Evolutionary conservation across 2,888 invertebrate species (phyloP).

Genomic region (Coenonympha arcania): DNA sequence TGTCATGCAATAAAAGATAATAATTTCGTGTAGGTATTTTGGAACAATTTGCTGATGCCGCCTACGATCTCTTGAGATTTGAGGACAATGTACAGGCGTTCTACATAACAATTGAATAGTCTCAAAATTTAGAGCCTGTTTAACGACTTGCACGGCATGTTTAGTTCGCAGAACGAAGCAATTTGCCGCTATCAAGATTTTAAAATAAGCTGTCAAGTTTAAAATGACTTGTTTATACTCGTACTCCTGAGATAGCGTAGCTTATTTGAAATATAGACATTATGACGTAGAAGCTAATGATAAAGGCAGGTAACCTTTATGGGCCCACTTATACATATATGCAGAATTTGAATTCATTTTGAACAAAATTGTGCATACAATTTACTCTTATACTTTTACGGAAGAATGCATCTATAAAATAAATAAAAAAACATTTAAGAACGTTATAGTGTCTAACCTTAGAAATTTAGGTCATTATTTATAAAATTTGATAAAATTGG

Average conservation of each 20-base stretch:
- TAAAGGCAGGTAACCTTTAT: no score
- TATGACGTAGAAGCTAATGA: no score
- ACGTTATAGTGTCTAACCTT: no score
- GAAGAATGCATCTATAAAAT: no score
- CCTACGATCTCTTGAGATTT: slow-evolving; percentile 39
- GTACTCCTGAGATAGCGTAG: not conserved
- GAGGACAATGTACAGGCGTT: slow-evolving; percentile 25
- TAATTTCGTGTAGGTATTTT: slow-evolving; percentile 58
- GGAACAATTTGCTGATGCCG: slow-evolving; percentile 57
- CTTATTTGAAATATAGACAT: not conserved
- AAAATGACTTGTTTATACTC: not conserved
- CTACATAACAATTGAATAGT: slow-evolving; percentile 21
- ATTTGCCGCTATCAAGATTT: slow-evolving; percentile 6
- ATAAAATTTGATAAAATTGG: no score
- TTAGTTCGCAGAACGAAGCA: slow-evolving; percentile 8
- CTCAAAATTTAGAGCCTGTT: slow-evolving; percentile 22
- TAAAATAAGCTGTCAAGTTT: not conserved
- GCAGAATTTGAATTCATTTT: no score
- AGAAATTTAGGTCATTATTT: no score
- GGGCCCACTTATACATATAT: no score
- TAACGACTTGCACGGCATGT: slow-evolving; percentile 7
- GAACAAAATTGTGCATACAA: no score
- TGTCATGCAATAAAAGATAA: slow-evolving; percentile 63
- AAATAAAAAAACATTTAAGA: no score
- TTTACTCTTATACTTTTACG: no score